Percentiles rank a stretch among this genome's conserved stretches.
These are phyloP conservation scores for Microcebus jonahi DNA, from an alignment of 2,113 vertebrate species.

Conservation along the genomic window DNA sequence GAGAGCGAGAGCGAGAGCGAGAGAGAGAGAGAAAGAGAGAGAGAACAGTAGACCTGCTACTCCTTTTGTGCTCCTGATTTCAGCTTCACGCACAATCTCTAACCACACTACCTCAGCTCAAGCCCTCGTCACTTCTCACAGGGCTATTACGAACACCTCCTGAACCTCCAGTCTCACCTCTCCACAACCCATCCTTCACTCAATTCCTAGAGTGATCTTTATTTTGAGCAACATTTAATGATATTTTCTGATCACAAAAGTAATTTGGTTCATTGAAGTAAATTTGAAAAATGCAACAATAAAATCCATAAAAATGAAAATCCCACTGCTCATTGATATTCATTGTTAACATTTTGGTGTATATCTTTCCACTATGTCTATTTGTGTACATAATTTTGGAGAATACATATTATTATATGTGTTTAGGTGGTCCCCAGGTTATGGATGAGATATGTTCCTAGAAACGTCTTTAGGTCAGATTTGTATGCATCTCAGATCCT, in stretches of 20 bases:
- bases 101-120: not conserved
- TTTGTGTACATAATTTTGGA: not conserved
- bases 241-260: slow-evolving; percentile 17
- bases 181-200: not conserved
- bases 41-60: not conserved
- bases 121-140: not conserved
- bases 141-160: not conserved
- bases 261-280: not conserved
- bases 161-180: not conserved
- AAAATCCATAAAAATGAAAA: not conserved
- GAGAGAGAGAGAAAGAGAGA: not conserved
- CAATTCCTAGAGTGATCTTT: not conserved
- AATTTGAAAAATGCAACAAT: not conserved
- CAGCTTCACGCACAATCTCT: not conserved
- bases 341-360: not conserved
- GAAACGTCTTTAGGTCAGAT: too few species aligned
- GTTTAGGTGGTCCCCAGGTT: too few species aligned
- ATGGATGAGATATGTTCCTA: too few species aligned
- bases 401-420: not conserved
- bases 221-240: not conserved
- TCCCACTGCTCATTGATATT: not conserved
- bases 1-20: not conserved
- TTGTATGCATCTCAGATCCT: too few species aligned
- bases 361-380: not conserved
- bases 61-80: not conserved